Conservation (phyloP, 2,888 invertebrate genomes). For the Cecidostiba fungosa region DNA sequence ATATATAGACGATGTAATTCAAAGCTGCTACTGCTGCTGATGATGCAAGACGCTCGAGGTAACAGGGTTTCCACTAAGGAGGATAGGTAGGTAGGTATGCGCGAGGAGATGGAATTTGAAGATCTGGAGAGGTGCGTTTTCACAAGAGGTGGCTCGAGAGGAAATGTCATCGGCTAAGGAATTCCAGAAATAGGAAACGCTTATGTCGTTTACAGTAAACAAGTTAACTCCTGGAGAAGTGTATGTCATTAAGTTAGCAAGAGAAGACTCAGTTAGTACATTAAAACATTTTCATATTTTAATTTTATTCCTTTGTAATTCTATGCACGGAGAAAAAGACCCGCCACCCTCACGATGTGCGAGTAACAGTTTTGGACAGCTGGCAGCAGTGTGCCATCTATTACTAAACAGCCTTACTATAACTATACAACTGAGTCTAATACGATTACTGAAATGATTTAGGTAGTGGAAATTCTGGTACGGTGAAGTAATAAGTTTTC, state of each 20-base stretch:
- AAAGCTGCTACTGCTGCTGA: neutral
- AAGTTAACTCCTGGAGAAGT: neutral
- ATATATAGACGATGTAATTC: neutral
- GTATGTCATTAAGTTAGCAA: neutral
- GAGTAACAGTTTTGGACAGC: too few relatives aligned
- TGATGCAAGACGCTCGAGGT: neutral
- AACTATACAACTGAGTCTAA: too few relatives aligned
- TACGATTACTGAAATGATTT: too few relatives aligned
- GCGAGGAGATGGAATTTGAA: slow-evolving; percentile 21
- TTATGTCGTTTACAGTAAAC: neutral
- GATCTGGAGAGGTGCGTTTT: neutral
- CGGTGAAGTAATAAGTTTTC: too few relatives aligned
- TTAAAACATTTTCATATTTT: too few relatives aligned
- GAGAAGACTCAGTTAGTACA: neutral
- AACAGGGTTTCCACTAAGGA: neutral
- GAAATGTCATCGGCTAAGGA: slow-evolving; percentile 3
- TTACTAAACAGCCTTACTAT: too few relatives aligned
- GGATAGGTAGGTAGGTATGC: slow-evolving; percentile 1
- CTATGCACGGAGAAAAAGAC: too few relatives aligned
- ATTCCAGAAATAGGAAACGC: slow-evolving; percentile 10
- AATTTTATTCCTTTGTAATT: too few relatives aligned
- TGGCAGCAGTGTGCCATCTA: too few relatives aligned
- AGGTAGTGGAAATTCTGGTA: too few relatives aligned
- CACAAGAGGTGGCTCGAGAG: neutral
- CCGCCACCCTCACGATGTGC: too few relatives aligned